Base-by-base conservation (phyloP, 2,888 invertebrate genomes). In the Epirrita christyi region DNA sequence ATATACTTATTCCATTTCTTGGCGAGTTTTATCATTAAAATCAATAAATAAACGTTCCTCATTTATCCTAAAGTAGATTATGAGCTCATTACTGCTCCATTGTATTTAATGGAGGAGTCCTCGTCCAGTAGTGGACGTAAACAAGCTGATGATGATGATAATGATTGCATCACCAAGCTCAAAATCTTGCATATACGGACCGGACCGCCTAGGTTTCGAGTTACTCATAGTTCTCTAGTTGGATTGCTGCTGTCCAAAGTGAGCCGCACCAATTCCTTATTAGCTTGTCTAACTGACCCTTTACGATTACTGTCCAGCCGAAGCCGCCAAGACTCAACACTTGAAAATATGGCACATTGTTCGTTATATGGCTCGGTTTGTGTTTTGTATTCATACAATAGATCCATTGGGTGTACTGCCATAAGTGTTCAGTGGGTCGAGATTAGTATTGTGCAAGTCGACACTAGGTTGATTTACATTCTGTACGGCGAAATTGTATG, bases 361-460 rank as follows among this genome's bases (percentile, higher is more conserved):
- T 55, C 44, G 55, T 61, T 68, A 69, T 65, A 70, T 64, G 67
- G 65, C 58, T 56, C 44, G 32, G 59, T 44, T 59, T 55, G 59
- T 54, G 64, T 68, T 70, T 67, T 55, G 52, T 63, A 73, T 73
- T 68, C 70, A 68, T 56, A 64, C 56, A 59, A 59, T 59, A 50
- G 59, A 49, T 48, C 28, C 42, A 11, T 41, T 14, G 51, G 46
- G 41, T 49, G 54, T 55, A 7, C 15, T 40, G 28, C 53, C 59
- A 55, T 59, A 43, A 46, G 55, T 37, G 43, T 32, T 32, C 46
- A 51, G 48, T 55, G 48, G 55, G 55, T 47, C 48, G 51, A 36
- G 48, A 52, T 44, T 58, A 9, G 50, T 54, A 54, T 60, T 60
- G 59, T 54, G 59, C 42, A 59, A 59, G 38, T 41, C 11, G 37